These are phyloP conservation scores for Drosophila picticornis DNA, from an alignment of 2,888 invertebrate species.

Conservation along the genomic window DNA sequence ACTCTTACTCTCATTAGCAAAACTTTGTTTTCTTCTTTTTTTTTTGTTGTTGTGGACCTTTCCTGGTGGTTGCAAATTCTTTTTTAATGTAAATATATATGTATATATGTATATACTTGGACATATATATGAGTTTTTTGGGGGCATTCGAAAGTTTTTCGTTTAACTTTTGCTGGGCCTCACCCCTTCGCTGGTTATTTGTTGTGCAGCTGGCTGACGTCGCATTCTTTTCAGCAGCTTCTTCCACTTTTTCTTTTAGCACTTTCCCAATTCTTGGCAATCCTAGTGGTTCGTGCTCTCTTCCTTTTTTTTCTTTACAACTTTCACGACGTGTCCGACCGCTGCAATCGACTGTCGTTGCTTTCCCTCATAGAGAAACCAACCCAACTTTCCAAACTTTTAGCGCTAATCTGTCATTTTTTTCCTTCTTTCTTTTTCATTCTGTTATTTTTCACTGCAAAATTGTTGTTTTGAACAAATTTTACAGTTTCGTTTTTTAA, in stretches of 20 bases:
- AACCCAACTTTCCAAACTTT: slow-evolving; percentile 31
- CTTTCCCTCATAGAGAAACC: background rate
- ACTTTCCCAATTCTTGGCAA: slow-evolving; percentile 70
- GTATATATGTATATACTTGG: background rate
- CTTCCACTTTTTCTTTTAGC: slow-evolving; percentile 37
- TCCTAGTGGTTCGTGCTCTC: slow-evolving; percentile 28
- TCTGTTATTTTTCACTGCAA: slow-evolving; percentile 11
- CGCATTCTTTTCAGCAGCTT: slow-evolving; percentile 38
- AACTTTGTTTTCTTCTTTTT: slow-evolving; percentile 63
- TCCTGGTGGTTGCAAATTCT: slow-evolving; percentile 36
- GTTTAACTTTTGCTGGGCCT: slow-evolving; percentile 64
- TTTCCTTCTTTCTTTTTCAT: slow-evolving; percentile 6
- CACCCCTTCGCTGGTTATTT: slow-evolving; percentile 19
- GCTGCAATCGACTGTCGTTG: slow-evolving; percentile 55
- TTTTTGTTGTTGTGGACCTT: slow-evolving; percentile 31
- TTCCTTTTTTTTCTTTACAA: slow-evolving; percentile 20
- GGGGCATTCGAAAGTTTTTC: slow-evolving; percentile 72
- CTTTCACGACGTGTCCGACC: slow-evolving; percentile 63
- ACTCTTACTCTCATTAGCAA: slow-evolving; percentile 81
- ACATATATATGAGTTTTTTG: slow-evolving; percentile 12
- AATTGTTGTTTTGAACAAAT: slow-evolving; percentile 41
- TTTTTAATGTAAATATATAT: slow-evolving; percentile 21
- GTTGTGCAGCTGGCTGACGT: slow-evolving; percentile 36
- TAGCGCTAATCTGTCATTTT: slow-evolving; percentile 57
- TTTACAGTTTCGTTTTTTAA: slow-evolving; percentile 30